Evolutionary conservation across 2,888 invertebrate species (phyloP), one percentile per base, ranked within the genome.

Genomic region (Bedellia somnulentella): DNA sequence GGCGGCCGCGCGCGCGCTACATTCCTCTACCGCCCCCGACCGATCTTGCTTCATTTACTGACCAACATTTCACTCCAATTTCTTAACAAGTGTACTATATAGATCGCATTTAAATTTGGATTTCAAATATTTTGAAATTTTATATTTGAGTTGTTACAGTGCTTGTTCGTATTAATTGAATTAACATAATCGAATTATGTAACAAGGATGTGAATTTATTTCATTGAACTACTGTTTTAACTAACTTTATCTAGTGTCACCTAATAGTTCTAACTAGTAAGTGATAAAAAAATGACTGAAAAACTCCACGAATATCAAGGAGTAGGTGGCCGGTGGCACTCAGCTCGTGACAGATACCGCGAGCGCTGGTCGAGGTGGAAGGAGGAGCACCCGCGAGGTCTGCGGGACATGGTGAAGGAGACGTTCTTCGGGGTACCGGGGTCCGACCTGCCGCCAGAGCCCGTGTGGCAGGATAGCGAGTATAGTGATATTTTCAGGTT

Each of bases 301-400:
- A 91, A 91, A 56, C 58, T 91, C 31, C 81, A 87, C 46, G 86
- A 88, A 43, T 91, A 91, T 53, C 85, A 89, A 52, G 90, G 91
- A 1, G 62, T 83, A 30, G 58, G 82, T 2, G 90, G 90, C 5
- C 78, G 87, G 14, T 52, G 86, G 15, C 90, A 91, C 48, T 78
- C 79, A 12, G 68, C 80, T 37, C 77, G 86, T 27, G 87, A 89
- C 39, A 71, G 71, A 32, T 66, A 83, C 21, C 80, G 78, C 32
- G 86, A 85, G 48, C 77, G 78, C 36, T 83, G 80, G 78, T 52
- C 75, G 2, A 57, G 49, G 11, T 86, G 83, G 78, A 82, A 79
- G 34, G 84, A 87, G 39, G 60, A 78, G 32, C 76, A 82, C 45
- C 78, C 80, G 0, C 57, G 64, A 16, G 80, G 79, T 14, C 46